These are phyloP conservation scores for Montipora cactus DNA, from an alignment of 64 coral and sea anemone genomes.

Conservation along the genomic window DNA sequence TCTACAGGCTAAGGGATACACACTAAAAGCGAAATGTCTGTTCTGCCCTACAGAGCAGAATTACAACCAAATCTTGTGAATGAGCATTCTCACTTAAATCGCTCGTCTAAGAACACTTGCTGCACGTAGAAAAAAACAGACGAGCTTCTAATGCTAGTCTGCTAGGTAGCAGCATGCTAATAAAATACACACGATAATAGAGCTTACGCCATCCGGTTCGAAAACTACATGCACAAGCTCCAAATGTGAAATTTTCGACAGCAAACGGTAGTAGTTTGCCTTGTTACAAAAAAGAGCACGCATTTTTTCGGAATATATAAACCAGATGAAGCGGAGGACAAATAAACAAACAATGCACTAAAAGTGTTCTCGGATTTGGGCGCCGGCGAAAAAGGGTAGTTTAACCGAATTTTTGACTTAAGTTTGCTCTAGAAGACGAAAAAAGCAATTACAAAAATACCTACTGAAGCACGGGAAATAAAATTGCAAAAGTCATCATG, in stretches of 20 bases:
- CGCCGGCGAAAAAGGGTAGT: not conserved
- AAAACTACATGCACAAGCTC: not conserved
- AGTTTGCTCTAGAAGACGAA: not conserved
- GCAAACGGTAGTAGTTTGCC: not conserved
- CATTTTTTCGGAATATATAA: slow-evolving; percentile 2
- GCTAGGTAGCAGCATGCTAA: too few species aligned
- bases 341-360: not conserved
- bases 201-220: slow-evolving; percentile 5
- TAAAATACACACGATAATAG: not conserved
- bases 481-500: not conserved
- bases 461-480: not conserved
- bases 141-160: too few species aligned
- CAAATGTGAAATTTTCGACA: not conserved
- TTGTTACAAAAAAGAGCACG: not conserved
- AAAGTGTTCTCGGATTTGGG: not conserved
- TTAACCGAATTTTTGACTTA: not conserved
- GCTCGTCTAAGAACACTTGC: too few species aligned
- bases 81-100: too few species aligned
- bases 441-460: not conserved
- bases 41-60: too few species aligned
- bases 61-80: too few species aligned
- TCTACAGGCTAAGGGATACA: too few species aligned
- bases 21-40: too few species aligned
- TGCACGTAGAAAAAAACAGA: too few species aligned
- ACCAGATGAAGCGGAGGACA: not conserved